phyloP scores from a whole-genome alignment of 2,888 invertebrate species.

The Amorpha juglandis region DNA sequence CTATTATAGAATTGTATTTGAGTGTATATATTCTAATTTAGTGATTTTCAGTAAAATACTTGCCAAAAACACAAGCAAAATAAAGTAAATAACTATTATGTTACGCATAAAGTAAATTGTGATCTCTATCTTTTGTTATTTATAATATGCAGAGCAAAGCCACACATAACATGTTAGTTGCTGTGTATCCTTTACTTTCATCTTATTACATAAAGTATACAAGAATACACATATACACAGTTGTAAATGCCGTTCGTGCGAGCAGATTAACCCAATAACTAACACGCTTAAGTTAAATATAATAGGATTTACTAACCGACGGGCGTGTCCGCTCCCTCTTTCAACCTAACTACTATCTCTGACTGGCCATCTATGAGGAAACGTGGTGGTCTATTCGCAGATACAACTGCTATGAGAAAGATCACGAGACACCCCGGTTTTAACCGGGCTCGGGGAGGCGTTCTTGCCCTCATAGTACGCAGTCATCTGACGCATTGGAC shows the following conservation, averaged over 20 bases:
- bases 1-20: no score
- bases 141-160: not conserved
- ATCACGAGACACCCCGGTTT: slow-evolving; percentile 57
- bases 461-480: slow-evolving; percentile 59
- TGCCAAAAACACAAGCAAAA: no score
- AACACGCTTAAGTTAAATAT: slow-evolving; percentile 16
- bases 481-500: slow-evolving; percentile 69
- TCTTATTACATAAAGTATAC: slow-evolving; percentile 11
- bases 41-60: no score
- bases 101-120: no score
- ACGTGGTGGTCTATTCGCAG: slow-evolving; percentile 91
- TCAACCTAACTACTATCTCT: slow-evolving; percentile 94
- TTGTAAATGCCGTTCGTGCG: slow-evolving; percentile 11
- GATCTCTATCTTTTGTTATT: not conserved
- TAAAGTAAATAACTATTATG: no score
- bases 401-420: slow-evolving; percentile 52
- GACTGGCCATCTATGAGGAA: slow-evolving; percentile 95
- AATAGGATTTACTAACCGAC: slow-evolving; percentile 86
- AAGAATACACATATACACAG: not conserved
- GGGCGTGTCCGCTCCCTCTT: slow-evolving; percentile 94
- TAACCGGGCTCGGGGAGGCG: slow-evolving; percentile 72
- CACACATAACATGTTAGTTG: not conserved
- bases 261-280: slow-evolving; percentile 15
- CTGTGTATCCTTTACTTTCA: slow-evolving; percentile 8
- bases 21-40: no score